Evolutionary conservation across 2,888 invertebrate genomes (phyloP).

Genomic region (Caenorhabditis wallacei): DNA sequence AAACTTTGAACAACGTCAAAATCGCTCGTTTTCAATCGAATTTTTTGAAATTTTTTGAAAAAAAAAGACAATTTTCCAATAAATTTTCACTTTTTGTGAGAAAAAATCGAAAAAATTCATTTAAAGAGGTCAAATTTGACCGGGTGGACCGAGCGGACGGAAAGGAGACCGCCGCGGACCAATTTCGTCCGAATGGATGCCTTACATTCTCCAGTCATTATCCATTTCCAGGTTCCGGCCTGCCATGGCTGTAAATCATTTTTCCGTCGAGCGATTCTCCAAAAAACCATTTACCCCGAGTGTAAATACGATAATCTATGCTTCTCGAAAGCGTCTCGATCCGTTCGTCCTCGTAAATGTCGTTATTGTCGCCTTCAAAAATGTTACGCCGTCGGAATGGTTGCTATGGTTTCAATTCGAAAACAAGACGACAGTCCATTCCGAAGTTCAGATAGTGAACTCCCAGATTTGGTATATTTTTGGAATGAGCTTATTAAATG

Average conservation of each 20-base stretch:
- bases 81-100: too few species aligned
- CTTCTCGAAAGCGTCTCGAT: not conserved
- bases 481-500: not conserved
- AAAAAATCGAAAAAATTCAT: too few species aligned
- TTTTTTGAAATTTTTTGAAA: too few species aligned
- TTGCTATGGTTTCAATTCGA: conserved; percentile 30
- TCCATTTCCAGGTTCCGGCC: conserved; percentile 37
- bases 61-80: too few species aligned
- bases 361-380: conserved; percentile 51
- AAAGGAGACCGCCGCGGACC: too few species aligned
- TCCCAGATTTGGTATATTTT: conserved; percentile 34
- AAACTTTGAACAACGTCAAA: too few species aligned
- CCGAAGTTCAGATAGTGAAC: conserved; percentile 27
- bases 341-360: conserved; percentile 29
- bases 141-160: too few species aligned
- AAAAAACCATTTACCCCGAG: conserved; percentile 21
- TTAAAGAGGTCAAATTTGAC: too few species aligned
- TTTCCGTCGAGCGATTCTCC: conserved; percentile 42
- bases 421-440: conserved; percentile 35
- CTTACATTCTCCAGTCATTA: not conserved
- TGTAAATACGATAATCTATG: conserved; percentile 52
- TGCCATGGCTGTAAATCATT: conserved; percentile 61
- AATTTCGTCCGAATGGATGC: too few species aligned
- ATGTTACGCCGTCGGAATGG: conserved; percentile 46
- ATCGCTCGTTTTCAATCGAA: too few species aligned